phyloP scores from a whole-genome alignment of 1,140 invertebrate species.

The Pseudomyrmex concolor region DNA sequence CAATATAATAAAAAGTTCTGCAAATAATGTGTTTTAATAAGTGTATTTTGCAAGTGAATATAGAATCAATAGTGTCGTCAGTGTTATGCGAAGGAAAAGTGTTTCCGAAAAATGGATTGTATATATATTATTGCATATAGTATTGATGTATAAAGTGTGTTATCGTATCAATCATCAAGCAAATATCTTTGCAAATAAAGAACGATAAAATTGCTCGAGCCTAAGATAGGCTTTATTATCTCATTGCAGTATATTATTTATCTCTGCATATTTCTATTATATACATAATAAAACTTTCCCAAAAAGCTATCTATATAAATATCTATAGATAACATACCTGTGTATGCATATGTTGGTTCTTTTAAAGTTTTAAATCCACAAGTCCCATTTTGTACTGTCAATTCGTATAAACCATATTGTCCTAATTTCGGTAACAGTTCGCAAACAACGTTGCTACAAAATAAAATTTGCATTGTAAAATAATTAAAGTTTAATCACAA shows the following conservation, averaged over 20 bases:
- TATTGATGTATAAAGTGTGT: no score
- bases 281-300: background rate
- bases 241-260: no score
- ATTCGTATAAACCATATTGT: slow-evolving; percentile 91
- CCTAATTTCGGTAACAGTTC: slow-evolving; percentile 87
- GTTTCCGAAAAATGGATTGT: no score
- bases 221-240: no score
- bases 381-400: slow-evolving; percentile 85
- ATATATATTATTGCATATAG: no score
- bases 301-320: slow-evolving; percentile 64
- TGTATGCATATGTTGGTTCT: slow-evolving; percentile 90
- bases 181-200: no score
- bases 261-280: background rate
- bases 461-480: slow-evolving; percentile 65
- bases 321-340: slow-evolving; percentile 86
- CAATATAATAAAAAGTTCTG: slow-evolving; percentile 75
- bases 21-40: slow-evolving; percentile 40
- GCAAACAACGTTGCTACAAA: slow-evolving; percentile 84
- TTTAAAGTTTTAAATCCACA: slow-evolving; percentile 86
- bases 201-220: no score
- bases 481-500: slow-evolving; percentile 27
- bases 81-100: no score
- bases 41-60: background rate
- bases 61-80: no score
- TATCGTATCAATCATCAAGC: no score